Evolutionary conservation across 2,113 vertebrate species (phyloP), one percentile per base, ranked within the genome.

Genomic region (Burhinus oedicnemus): DNA sequence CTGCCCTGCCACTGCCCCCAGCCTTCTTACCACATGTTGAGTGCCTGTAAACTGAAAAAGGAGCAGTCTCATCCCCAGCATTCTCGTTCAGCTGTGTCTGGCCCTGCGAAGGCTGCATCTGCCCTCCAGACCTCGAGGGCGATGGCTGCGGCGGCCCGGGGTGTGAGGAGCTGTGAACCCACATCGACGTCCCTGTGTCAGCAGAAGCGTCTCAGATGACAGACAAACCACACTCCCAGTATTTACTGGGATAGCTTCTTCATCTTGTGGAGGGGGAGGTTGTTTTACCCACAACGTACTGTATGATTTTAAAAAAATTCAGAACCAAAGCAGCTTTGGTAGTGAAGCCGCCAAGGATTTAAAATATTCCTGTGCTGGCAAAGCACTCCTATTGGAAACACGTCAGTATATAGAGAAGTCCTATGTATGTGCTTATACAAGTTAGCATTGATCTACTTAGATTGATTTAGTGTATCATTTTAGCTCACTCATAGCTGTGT

Each of bases 341-440:
- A 42, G 61, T 34, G 70, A 94, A 66, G 45, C 69, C 94, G 78
- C 47, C 78, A 93, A 60, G 65, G 82, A 71, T 82, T 85, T 79
- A n/a, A 87, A 90, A 52, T 72, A 76, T 79, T 82, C 61, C 42
- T 36, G n/a, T 71, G 42, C 70, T 83, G 61, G 55, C 32, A 62
- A 92, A 82, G 61, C 1, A 2, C 12, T 78, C n/a, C 57, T 51
- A 5, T 27, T 68, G 66, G 58, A 96, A 87, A 55, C 11, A 4
- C 60, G 44, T 87, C 87, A 71, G 61, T 68, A 21, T 26, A 68
- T 7, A 61, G 44, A 75, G n/a, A 64, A 76, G 23, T 34, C 44
- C 61, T 19, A 22, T 57, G 30, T 38, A 23, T 51, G 38, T 51
- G 70, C 44, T 92, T 58, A 36, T 75, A 65, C 44, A 65, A 65